Evolutionary conservation across 1,140 invertebrate species (phyloP), one percentile per base, ranked within the genome.

Genomic region (Atta colombica): DNA sequence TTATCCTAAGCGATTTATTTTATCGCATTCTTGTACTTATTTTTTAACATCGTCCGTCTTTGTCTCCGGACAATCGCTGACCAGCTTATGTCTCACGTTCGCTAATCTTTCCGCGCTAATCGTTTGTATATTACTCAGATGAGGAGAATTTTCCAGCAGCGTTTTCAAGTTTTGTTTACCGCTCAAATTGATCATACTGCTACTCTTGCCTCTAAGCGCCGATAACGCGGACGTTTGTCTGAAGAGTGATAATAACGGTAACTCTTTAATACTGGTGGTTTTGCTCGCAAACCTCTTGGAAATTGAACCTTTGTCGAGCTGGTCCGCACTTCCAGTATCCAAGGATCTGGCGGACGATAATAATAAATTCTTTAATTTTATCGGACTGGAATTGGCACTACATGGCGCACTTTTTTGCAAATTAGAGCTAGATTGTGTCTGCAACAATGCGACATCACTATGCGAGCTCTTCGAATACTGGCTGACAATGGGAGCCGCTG

Each of bases 181-280:
- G 28, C 87, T 71, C 14, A 95, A 77, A 78, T 94, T 93, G 25
- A 94, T 89, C 94, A 95, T 93, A 60, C 94, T 95, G 53, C 86
- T 93, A 72, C 94, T 94, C 77, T 90, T 93, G 58, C 92, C 90
- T 71, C 91, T 93, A 3, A 91, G 71, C 31, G 88, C 85, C 12
- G 75, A 58, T 1, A 90, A 85, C 14, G 35, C 51, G 7, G 87
- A 77, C 39, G 85, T 71, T 77, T 88, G 80, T 21, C 90, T 87
- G 55, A 95, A 92, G 39, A 95, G 85, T 8, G 94, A 94, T 8
- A 95, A 63, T 21, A 95, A 81, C 63, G 94, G 94, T 63, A 95
- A 87, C 81, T 95, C 93, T 63, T 89, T 93, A n/a, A 91, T 69
- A 87, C 78, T 94, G 18, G 71, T 88, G 51, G 78, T 86, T 61